These are phyloP conservation scores for Physella acuta DNA, from an alignment of 1,140 invertebrate species.

Conservation along the genomic window DNA sequence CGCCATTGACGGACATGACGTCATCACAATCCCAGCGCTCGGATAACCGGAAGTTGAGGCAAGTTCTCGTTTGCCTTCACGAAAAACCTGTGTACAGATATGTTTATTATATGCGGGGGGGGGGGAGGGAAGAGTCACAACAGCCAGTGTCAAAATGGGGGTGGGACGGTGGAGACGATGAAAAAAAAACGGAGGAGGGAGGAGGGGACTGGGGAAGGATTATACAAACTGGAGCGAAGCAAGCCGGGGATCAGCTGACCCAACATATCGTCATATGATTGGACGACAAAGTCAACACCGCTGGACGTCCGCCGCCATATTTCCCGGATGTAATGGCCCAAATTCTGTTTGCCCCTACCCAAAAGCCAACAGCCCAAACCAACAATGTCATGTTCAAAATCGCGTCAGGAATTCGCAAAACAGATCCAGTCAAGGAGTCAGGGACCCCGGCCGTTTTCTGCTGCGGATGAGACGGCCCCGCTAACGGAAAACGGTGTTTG, in stretches of 20 bases:
- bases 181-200: too few species aligned
- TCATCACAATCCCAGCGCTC: too few species aligned
- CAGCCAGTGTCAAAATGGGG: too few species aligned
- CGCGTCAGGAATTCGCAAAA: constrained; percentile 13
- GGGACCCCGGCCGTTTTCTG: neutral
- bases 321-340: constrained; percentile 17
- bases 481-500: constrained; percentile 1
- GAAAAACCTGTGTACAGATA: too few species aligned
- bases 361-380: constrained; percentile 14
- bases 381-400: constrained; percentile 20
- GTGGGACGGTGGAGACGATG: too few species aligned
- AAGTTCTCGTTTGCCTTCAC: too few species aligned
- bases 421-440: constrained; percentile 17
- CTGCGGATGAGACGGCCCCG: neutral
- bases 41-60: too few species aligned
- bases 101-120: too few species aligned
- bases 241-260: neutral
- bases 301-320: constrained; percentile 12
- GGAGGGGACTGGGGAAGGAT: too few species aligned
- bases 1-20: too few species aligned
- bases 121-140: too few species aligned
- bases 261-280: constrained; percentile 11
- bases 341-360: constrained; percentile 22
- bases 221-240: too few species aligned
- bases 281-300: constrained; percentile 14